These are phyloP conservation scores for Lasioglossum albipes DNA, from an alignment of 1,140 invertebrate genomes.

Conservation along the genomic window DNA sequence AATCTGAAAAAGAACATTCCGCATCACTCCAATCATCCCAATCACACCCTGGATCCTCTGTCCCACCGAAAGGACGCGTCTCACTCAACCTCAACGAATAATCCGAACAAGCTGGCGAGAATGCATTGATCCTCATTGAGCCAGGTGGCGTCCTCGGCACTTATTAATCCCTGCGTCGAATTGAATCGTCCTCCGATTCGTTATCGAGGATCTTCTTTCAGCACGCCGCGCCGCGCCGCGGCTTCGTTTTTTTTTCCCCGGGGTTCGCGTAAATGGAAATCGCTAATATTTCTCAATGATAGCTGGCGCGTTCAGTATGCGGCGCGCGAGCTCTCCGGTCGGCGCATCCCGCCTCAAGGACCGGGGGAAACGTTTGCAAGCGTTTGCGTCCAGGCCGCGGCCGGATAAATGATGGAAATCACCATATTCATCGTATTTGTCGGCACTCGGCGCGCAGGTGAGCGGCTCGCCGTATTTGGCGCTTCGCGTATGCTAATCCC, in stretches of 20 bases:
- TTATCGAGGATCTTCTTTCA: neutral
- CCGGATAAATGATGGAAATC: conserved; percentile 73
- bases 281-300: conserved; percentile 46
- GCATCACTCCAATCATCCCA: no score
- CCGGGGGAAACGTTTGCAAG: conserved; percentile 16
- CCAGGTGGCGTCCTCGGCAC: neutral
- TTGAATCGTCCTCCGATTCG: neutral
- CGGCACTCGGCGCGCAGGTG: conserved; percentile 59
- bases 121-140: neutral
- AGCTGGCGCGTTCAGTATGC: conserved; percentile 37
- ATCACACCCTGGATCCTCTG: no score
- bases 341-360: conserved; percentile 49
- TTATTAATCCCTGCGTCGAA: neutral
- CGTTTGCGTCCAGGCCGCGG: conserved; percentile 58
- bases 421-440: conserved; percentile 75
- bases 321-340: conserved; percentile 23
- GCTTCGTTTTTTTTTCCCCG: neutral
- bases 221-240: neutral
- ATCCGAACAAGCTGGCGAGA: no score
- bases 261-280: conserved; percentile 14
- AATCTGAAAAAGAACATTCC: no score
- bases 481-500: conserved; percentile 71
- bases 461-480: conserved; percentile 73
- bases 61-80: no score
- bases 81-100: no score